A percentile compares a stretch with the other conserved stretches of the same genome.
Evolutionary conservation across 1,140 invertebrate species (phyloP).

Genomic region (Platorchestia sp.): DNA sequence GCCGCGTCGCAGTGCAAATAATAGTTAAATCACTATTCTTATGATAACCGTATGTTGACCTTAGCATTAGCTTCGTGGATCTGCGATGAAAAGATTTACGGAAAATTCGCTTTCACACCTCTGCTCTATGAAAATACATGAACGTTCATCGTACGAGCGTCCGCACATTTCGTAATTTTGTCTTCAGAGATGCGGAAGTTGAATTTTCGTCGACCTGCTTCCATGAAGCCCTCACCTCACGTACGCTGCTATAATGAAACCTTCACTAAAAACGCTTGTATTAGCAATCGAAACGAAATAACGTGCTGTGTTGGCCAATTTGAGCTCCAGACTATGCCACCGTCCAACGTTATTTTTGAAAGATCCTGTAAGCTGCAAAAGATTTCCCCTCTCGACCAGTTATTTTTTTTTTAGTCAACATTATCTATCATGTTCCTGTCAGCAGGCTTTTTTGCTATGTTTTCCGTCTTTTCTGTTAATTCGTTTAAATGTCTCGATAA

Average conservation of each 20-base stretch:
- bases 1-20: no score
- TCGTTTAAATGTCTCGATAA: neutral
- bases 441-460: neutral
- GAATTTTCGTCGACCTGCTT: neutral
- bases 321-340: neutral
- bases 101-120: neutral
- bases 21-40: neutral
- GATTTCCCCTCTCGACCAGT: neutral
- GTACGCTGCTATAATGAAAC: neutral
- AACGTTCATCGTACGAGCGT: neutral
- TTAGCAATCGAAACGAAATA: neutral
- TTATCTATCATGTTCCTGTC: neutral
- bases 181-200: neutral
- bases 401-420: neutral
- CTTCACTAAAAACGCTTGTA: neutral
- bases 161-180: neutral
- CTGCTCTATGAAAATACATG: neutral
- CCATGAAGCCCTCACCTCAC: neutral
- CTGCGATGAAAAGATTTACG: neutral
- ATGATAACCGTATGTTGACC: neutral
- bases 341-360: neutral
- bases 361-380: neutral
- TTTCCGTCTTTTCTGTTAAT: neutral
- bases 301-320: neutral
- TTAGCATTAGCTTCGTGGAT: neutral